phyloP scores from a whole-genome alignment of 2,113 vertebrate genomes.

The Apodemus speciosus region DNA sequence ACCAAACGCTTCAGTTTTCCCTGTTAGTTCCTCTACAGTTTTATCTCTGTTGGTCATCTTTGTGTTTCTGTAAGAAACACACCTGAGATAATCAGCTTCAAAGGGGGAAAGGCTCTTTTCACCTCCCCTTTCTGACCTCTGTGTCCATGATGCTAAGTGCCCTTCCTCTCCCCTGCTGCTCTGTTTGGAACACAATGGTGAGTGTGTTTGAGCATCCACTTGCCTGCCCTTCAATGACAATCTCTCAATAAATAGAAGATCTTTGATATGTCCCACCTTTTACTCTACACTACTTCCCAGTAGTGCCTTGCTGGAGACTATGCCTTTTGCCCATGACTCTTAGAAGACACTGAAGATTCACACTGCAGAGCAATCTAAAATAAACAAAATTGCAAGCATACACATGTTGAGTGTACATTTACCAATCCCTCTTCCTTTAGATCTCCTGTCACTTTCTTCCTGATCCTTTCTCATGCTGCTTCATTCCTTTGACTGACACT shows the following conservation, averaged over 20 bases:
- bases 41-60: neutral
- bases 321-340: neutral
- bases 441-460: too few relatives aligned
- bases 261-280: neutral
- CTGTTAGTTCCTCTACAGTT: neutral
- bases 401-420: too few relatives aligned
- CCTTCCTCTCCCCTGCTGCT: fast-evolving
- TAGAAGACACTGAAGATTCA: neutral
- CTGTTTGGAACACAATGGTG: neutral
- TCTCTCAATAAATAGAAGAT: neutral
- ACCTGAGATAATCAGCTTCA: neutral
- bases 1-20: neutral
- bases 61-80: neutral
- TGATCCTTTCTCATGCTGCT: neutral
- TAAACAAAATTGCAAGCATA: neutral
- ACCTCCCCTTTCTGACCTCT: neutral
- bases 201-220: too few relatives aligned
- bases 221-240: neutral
- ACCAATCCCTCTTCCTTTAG: neutral
- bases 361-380: neutral
- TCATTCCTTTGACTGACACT: neutral
- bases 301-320: too few relatives aligned
- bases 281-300: neutral
- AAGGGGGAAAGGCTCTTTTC: neutral
- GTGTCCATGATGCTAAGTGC: neutral